These are phyloP conservation scores for Caenorhabditis becei DNA, from an alignment of 2,888 invertebrate genomes.

Conservation along the genomic window DNA sequence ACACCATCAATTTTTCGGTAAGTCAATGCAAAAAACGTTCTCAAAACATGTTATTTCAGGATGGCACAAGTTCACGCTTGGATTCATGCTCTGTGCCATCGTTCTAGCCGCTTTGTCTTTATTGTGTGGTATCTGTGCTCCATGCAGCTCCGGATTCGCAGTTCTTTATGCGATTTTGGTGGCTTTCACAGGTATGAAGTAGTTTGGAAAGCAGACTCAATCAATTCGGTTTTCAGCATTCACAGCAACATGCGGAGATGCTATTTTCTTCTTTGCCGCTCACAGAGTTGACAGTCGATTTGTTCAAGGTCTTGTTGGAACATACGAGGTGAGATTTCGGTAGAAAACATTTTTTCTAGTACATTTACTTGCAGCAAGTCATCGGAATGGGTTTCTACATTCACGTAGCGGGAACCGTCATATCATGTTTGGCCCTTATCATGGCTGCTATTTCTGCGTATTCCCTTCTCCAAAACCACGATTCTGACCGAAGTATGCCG, in stretches of 20 bases:
- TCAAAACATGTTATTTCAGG: slow-evolving; percentile 63
- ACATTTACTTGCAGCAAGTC: slow-evolving; percentile 73
- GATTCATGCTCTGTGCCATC: slow-evolving; percentile 77
- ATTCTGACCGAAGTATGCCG: slow-evolving; percentile 64
- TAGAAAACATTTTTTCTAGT: neutral
- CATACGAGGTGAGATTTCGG: slow-evolving; percentile 73
- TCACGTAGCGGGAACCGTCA: slow-evolving; percentile 74
- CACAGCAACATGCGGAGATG: slow-evolving; percentile 70
- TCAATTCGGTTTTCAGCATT: slow-evolving; percentile 60
- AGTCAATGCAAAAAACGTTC: neutral
- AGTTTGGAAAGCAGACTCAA: too few species aligned
- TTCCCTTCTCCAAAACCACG: slow-evolving; percentile 73
- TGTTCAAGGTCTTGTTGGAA: slow-evolving; percentile 80
- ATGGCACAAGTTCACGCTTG: slow-evolving; percentile 80
- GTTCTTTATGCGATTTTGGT: slow-evolving; percentile 77
- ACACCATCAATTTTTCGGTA: slow-evolving; percentile 80
- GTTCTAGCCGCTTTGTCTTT: slow-evolving; percentile 72
- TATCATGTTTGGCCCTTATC: slow-evolving; percentile 78
- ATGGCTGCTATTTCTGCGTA: slow-evolving; percentile 77
- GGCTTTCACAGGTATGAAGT: slow-evolving; percentile 74
- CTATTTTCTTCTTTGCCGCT: slow-evolving; percentile 80
- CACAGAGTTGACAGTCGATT: slow-evolving; percentile 80
- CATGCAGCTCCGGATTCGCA: slow-evolving; percentile 78
- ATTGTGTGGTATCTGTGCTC: slow-evolving; percentile 78
- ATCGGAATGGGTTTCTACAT: slow-evolving; percentile 81